Conservation (phyloP, 1,140 invertebrate species). For the Adoxophyes honmai region DNA sequence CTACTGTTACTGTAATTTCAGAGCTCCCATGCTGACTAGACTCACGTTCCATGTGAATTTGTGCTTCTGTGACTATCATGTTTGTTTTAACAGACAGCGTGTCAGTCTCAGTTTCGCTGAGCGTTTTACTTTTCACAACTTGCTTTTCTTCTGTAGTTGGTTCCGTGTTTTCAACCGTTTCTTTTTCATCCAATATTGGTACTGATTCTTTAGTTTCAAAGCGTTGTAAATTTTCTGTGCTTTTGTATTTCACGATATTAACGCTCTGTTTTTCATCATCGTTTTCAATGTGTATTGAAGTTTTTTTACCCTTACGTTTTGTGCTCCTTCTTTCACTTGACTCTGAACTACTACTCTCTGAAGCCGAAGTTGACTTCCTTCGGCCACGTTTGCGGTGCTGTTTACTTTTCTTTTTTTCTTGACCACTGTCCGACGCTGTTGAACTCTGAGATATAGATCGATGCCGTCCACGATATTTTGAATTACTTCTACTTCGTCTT, state of each 20-base stretch:
- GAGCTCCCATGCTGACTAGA: slow-evolving; percentile 61
- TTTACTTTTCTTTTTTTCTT: slow-evolving; percentile 55
- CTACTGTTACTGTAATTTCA: slow-evolving; percentile 58
- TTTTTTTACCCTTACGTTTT: slow-evolving; percentile 67
- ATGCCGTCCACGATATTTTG: slow-evolving; percentile 42
- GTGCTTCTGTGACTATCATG: slow-evolving; percentile 73
- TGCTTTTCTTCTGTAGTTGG: slow-evolving; percentile 40
- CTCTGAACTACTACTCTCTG: slow-evolving; percentile 59
- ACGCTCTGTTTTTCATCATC: slow-evolving; percentile 67
- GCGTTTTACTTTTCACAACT: slow-evolving; percentile 52
- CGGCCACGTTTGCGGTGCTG: slow-evolving; percentile 55
- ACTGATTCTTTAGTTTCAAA: slow-evolving; percentile 37
- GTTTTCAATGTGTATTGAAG: slow-evolving; percentile 67
- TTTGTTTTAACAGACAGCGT: slow-evolving; percentile 70
- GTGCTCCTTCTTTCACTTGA: slow-evolving; percentile 55
- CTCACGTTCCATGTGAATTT: slow-evolving; percentile 72
- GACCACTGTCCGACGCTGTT: slow-evolving; percentile 51
- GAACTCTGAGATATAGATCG: slow-evolving; percentile 59
- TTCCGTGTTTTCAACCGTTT: slow-evolving; percentile 44
- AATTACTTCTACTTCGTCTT: slow-evolving; percentile 44
- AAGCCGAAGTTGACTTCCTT: slow-evolving; percentile 45
- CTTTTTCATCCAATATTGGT: slow-evolving; percentile 25
- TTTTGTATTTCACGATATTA: slow-evolving; percentile 69
- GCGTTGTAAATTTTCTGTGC: slow-evolving; percentile 31
- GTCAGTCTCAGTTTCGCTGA: slow-evolving; percentile 72